Evolutionary conservation across 2,113 vertebrate species (phyloP).

Genomic region (Notiomystis cincta): DNA sequence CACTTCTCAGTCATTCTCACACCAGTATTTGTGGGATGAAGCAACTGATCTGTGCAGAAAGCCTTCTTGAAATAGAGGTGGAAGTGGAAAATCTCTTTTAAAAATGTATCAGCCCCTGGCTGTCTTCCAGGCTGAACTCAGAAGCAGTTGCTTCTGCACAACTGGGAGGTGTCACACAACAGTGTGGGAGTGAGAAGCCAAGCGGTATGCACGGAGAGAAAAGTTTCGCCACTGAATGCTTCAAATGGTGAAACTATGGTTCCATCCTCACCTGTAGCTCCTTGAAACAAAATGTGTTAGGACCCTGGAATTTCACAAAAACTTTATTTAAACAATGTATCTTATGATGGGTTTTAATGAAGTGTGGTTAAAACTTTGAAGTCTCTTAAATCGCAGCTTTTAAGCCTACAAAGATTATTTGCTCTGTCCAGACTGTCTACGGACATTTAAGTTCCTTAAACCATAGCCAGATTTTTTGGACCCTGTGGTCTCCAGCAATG

Average conservation of each 20-base stretch:
- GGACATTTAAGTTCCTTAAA: neutral
- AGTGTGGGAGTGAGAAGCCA: neutral
- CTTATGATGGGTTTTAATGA: neutral
- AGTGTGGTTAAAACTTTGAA: neutral
- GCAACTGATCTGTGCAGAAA: neutral
- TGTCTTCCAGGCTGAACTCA: neutral
- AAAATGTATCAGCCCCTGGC: neutral
- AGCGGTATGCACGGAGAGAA: fast-evolving
- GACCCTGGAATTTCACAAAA: neutral
- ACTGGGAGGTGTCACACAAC: neutral
- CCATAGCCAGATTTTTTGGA: neutral
- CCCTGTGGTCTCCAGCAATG: neutral
- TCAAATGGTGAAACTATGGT: neutral
- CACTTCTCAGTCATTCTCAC: neutral
- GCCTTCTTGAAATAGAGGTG: neutral
- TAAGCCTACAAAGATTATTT: neutral
- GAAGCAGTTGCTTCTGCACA: neutral
- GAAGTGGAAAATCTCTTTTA: neutral
- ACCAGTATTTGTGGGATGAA: neutral
- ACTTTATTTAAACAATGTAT: neutral
- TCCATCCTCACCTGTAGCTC: neutral
- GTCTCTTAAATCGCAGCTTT: neutral
- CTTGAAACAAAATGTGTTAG: neutral
- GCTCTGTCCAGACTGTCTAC: neutral
- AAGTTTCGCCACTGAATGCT: neutral